These are phyloP conservation scores for Gisinianus flammeolus DNA, from an alignment of 2,888 invertebrate species.

Conservation along the genomic window DNA sequence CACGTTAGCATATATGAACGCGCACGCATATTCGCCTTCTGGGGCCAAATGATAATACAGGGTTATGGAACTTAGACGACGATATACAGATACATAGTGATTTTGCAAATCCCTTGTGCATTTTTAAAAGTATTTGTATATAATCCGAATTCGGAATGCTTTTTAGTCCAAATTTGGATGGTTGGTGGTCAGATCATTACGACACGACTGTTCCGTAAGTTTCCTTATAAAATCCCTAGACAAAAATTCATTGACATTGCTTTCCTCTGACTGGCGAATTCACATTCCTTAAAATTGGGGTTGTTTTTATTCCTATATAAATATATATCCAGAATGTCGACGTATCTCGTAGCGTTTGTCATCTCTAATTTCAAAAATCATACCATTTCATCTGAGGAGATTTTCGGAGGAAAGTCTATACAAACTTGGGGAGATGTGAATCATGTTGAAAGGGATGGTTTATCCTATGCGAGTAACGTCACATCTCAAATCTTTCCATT, in stretches of 20 bases:
- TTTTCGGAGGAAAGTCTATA: not conserved
- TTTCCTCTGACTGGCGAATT: not conserved
- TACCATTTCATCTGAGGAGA: not conserved
- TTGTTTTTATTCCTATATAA: too few species aligned
- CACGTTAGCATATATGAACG: too few species aligned
- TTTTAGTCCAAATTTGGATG: conserved; percentile 56
- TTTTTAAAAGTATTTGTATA: not conserved
- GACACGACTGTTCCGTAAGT: conserved; percentile 69
- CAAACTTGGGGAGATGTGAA: conserved; percentile 29
- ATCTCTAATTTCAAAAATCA: conserved; percentile 19
- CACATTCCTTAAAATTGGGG: too few species aligned
- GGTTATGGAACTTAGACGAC: too few species aligned
- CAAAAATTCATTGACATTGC: not conserved
- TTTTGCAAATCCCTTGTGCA: too few species aligned
- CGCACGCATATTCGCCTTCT: too few species aligned
- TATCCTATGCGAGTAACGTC: conserved; percentile 7
- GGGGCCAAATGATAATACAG: too few species aligned
- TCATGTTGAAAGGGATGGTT: conserved; percentile 17
- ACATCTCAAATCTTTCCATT: conserved; percentile 22
- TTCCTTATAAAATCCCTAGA: not conserved
- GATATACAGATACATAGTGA: too few species aligned
- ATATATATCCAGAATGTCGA: conserved; percentile 83
- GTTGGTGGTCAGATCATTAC: conserved; percentile 74
- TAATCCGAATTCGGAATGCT: not conserved
- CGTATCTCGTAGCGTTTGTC: conserved; percentile 74